Base-by-base conservation (phyloP, 2,888 invertebrate genomes). In the Athalia circularis region DNA sequence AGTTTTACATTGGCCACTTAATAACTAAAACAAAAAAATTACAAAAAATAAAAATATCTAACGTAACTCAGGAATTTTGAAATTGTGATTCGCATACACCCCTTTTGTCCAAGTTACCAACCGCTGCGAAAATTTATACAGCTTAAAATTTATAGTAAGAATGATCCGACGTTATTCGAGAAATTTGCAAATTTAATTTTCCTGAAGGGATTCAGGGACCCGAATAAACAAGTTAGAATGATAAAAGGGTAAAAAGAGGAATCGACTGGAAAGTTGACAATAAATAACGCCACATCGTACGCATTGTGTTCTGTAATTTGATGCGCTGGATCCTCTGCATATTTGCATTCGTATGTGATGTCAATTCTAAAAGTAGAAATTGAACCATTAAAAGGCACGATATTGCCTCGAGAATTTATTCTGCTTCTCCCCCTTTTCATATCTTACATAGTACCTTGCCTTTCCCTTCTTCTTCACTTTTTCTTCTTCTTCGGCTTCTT, bases 291-390 rank as follows among this genome's bases (percentile, higher is more conserved):
- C 15, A 43, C 45, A 7, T 47, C 52, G 29, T 52, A 52, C 11
- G 52, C 68, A 54, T n/a, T 64, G 43, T 43, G 43, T 65, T 57
- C 59, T 59, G 57, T 52, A 9, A 9, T 72, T 13, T 59, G 59
- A 72, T 59, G 54, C 68, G 54, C 29, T 43, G 68, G 15, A 68
- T 52, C 72, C 57, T 47, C 47, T 13, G n/a, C 4, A 47, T 2
- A 72, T 59, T 45, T 15, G 72, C 72, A 59, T 72, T 72, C 54
- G 7, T 72, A 11, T 59, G 57, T 72, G 57, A 59, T 59, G 72
- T 72, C 72, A 72, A 72, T 43, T 68, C 68, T 68, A 68, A 68
- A 68, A 68, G 68, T 68, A 68, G 68, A 52, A 29, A 52, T 15
- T 54, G 52, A 54, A 29, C 68, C 29, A 54, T 68, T 43, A 7